Conservation (phyloP, 2,888 invertebrate species). For the Melieria omissa region DNA sequence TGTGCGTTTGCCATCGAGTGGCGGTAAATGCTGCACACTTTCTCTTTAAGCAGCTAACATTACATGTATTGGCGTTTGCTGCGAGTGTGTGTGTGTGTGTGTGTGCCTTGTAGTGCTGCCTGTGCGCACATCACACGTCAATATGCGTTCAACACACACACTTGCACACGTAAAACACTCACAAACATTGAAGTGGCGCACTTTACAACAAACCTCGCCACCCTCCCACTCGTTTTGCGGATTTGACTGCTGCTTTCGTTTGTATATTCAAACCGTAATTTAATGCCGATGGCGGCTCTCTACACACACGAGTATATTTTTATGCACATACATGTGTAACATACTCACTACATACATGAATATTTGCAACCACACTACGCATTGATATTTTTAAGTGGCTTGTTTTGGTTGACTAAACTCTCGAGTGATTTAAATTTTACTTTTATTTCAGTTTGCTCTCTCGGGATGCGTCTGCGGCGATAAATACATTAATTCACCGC, state of each 20-base stretch:
- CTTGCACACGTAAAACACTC: neutral
- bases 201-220: too few relatives aligned
- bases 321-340: too few relatives aligned
- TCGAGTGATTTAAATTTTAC: constrained; percentile 5
- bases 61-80: neutral
- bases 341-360: too few relatives aligned
- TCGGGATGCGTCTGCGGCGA: neutral
- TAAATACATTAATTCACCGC: neutral
- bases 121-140: neutral
- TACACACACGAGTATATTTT: too few relatives aligned
- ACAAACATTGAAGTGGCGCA: neutral
- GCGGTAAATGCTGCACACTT: neutral
- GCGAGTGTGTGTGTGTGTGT: neutral
- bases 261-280: too few relatives aligned
- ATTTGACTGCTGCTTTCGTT: too few relatives aligned
- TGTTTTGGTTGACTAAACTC: constrained; percentile 15
- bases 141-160: neutral
- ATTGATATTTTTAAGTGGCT: constrained; percentile 14
- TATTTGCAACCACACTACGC: neutral
- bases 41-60: neutral
- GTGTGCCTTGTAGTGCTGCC: neutral
- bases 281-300: too few relatives aligned
- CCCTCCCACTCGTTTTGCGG: too few relatives aligned
- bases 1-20: neutral
- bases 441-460: neutral